Percentiles rank a stretch among this genome's conserved stretches.
Conservation (phyloP, 2,888 invertebrate genomes). For the Stenurella melanura region DNA sequence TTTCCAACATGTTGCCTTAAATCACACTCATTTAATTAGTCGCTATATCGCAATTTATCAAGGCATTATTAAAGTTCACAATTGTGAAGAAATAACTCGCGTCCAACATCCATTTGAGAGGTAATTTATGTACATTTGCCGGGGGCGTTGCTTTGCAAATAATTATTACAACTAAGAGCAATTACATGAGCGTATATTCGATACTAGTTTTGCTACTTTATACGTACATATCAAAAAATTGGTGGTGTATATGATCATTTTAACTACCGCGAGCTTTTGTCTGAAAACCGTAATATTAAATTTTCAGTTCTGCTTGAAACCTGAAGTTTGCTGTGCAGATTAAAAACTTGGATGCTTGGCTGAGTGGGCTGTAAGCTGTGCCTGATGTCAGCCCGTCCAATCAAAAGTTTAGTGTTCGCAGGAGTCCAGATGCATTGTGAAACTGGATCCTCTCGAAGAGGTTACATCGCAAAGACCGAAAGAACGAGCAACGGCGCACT, state of each 20-base stretch:
- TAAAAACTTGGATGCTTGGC: not conserved
- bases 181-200: not conserved
- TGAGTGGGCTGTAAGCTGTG: not conserved
- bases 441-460: not conserved
- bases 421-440: constrained; percentile 2
- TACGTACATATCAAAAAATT: not conserved
- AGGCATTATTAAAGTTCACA: not conserved
- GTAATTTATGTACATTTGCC: constrained; percentile 3
- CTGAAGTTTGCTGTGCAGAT: not conserved
- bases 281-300: not conserved
- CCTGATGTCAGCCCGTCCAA: constrained; percentile 8
- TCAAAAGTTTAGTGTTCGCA: not conserved
- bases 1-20: not conserved
- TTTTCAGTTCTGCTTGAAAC: not conserved
- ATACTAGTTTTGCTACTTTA: not conserved
- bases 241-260: not conserved
- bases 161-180: constrained; percentile 4
- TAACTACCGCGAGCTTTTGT: not conserved
- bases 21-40: not conserved
- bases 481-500: constrained; percentile 16
- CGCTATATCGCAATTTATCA: not conserved
- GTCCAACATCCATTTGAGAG: not conserved
- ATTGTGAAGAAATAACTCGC: not conserved
- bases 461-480: constrained; percentile 22
- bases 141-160: not conserved